A percentile compares a stretch with the other conserved stretches of the same genome.
Evolutionary conservation across 2,888 invertebrate species (phyloP).

Genomic region (Coenonympha arcania): DNA sequence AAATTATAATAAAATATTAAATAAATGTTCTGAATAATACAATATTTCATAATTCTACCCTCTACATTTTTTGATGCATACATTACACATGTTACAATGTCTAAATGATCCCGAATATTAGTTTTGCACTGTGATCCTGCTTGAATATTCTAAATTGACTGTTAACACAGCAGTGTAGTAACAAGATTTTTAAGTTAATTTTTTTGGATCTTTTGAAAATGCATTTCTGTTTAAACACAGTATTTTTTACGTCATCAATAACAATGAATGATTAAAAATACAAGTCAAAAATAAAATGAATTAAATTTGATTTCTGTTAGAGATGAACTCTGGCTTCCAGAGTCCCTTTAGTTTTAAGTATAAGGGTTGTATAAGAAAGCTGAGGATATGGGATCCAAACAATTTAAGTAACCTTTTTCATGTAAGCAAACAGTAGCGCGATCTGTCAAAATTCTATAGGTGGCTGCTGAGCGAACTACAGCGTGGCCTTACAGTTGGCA

Average conservation of each 20-base stretch:
- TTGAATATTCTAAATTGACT: conserved; percentile 17
- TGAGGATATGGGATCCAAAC: too few species aligned
- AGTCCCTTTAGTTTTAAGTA: too few species aligned
- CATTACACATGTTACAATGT: conserved; percentile 2
- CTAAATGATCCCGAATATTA: conserved; percentile 21
- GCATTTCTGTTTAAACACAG: too few species aligned
- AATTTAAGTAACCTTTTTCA: too few species aligned
- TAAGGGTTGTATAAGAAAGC: too few species aligned
- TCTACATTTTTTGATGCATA: conserved; percentile 12
- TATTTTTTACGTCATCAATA: too few species aligned
- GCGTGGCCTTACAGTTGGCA: too few species aligned
- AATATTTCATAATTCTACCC: conserved; percentile 10
- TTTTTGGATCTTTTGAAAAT: background rate
- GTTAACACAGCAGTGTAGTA: conserved; percentile 21
- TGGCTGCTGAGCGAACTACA: too few species aligned
- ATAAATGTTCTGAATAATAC: conserved; percentile 9
- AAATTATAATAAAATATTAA: conserved; percentile 13
- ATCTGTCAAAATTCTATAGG: too few species aligned
- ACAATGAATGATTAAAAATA: background rate
- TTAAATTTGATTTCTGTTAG: background rate
- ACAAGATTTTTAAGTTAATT: background rate
- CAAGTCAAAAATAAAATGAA: background rate
- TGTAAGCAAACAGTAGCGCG: too few species aligned
- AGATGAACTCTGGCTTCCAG: too few species aligned
- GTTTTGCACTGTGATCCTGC: conserved; percentile 22